phyloP scores from a whole-genome alignment of 1,140 invertebrate genomes.

The Protaetia brevitarsis region DNA sequence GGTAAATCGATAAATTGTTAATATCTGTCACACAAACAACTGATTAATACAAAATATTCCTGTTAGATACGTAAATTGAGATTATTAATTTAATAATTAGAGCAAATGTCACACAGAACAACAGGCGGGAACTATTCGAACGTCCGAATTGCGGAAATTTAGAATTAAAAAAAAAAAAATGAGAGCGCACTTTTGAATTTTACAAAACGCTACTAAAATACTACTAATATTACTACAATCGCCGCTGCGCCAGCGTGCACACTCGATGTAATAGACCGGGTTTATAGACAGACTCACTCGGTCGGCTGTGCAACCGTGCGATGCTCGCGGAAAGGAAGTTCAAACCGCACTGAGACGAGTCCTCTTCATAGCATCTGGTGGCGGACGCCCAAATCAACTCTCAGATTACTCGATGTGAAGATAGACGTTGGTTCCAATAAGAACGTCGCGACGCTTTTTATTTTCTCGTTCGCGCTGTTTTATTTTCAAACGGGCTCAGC shows the following conservation, averaged over 20 bases:
- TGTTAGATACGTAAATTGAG: background rate
- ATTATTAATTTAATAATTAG: background rate
- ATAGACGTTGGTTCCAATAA: conserved; percentile 35
- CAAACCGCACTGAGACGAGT: conserved; percentile 43
- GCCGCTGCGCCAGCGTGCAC: background rate
- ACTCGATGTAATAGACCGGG: conserved; percentile 17
- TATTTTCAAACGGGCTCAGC: conserved; percentile 10
- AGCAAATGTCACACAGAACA: background rate
- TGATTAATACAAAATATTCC: background rate
- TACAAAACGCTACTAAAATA: no score
- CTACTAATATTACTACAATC: conserved; percentile 14
- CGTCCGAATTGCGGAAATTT: background rate
- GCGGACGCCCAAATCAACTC: conserved; percentile 37
- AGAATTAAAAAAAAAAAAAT: background rate
- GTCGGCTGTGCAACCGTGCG: conserved; percentile 24
- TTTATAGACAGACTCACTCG: conserved; percentile 12
- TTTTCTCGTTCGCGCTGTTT: conserved; percentile 15
- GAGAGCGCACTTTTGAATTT: conserved; percentile 16
- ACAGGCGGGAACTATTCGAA: background rate
- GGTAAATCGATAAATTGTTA: background rate
- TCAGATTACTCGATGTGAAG: conserved; percentile 35
- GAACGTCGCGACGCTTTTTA: conserved; percentile 32
- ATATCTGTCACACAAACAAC: background rate
- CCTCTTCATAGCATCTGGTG: conserved; percentile 38
- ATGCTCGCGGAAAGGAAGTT: conserved; percentile 40